Percentiles rank a stretch among this genome's conserved stretches.
These are phyloP conservation scores for Phoenoteleia sp. DNA, from an alignment of 2,888 invertebrate species.

Conservation along the genomic window DNA sequence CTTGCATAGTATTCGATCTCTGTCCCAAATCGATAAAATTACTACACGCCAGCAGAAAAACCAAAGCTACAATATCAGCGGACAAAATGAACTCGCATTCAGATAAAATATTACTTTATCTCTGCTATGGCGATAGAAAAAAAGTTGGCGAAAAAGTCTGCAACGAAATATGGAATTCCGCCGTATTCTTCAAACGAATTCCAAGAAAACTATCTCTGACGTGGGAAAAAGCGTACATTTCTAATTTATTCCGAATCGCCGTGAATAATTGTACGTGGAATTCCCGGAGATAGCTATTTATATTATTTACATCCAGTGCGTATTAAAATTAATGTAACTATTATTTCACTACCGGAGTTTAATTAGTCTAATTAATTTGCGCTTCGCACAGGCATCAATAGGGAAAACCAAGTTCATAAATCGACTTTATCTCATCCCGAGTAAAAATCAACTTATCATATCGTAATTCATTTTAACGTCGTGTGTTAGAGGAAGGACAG, in stretches of 20 bases:
- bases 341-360: constrained; percentile 64
- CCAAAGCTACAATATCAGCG: background rate
- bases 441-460: constrained; percentile 50
- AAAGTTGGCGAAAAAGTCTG: background rate
- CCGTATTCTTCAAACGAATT: constrained; percentile 24
- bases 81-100: background rate
- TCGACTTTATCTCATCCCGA: constrained; percentile 26
- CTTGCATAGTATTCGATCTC: background rate
- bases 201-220: constrained; percentile 50
- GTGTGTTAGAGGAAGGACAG: background rate
- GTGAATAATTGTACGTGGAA: constrained; percentile 50
- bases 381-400: constrained; percentile 42
- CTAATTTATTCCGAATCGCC: constrained; percentile 24
- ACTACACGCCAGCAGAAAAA: background rate
- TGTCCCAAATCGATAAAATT: background rate
- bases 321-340: constrained; percentile 62
- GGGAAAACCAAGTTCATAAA: constrained; percentile 26
- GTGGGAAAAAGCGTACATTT: constrained; percentile 39
- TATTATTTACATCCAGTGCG: constrained; percentile 45
- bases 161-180: constrained; percentile 39
- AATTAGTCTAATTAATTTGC: constrained; percentile 65
- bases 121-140: background rate
- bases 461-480: constrained; percentile 50
- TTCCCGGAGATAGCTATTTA: constrained; percentile 47
- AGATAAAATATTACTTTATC: background rate